Evolutionary conservation across 2,888 invertebrate genomes (phyloP), one percentile per base, ranked within the genome.

Genomic region (Himalopsyche tibetana): DNA sequence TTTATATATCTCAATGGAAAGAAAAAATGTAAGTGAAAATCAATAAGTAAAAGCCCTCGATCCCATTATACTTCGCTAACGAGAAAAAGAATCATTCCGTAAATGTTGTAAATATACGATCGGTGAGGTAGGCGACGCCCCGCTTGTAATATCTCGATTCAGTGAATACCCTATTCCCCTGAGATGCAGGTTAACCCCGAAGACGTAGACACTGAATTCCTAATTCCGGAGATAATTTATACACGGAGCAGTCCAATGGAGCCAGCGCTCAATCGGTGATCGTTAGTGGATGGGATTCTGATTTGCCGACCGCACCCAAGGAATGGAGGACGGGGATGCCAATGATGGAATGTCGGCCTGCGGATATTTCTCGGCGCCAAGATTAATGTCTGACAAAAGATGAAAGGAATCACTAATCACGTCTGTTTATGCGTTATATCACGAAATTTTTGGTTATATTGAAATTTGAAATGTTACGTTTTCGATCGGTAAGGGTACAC

Each of bases 201-300:
- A n/a, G 63, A 63, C 63, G 63, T 63, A 28, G 63, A 63, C 63
- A 63, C 63, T 63, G 63, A 63, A 63, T 80, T 80, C 80, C 42
- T 80, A 45, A 45, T 80, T 80, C 8, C 36, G 80, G 40, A 80
- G 40, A 80, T 80, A 80, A 80, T 80, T 80, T 80, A 80, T 42
- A 42, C 80, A 40, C 80, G 40, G 81, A 81, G n/a, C 81, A 51
- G 81, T 81, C 45, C 28, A 55, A 81, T 36, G 81, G 81, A 81
- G 45, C n/a, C 55, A 45, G 55, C 42, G 81, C 55, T 81, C 81
- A 55, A 55, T 55, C 81, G 36, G 55, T 42, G 15, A 80, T 17
- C 40, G 81, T 45, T 55, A 55, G 81, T 19, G 45, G 81, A 38
- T n/a, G 45, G 42, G 42, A 19, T 81, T 81, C 45, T 19, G 51